phyloP scores from a whole-genome alignment of 2,113 vertebrate genomes.

The Mobula hypostoma region DNA sequence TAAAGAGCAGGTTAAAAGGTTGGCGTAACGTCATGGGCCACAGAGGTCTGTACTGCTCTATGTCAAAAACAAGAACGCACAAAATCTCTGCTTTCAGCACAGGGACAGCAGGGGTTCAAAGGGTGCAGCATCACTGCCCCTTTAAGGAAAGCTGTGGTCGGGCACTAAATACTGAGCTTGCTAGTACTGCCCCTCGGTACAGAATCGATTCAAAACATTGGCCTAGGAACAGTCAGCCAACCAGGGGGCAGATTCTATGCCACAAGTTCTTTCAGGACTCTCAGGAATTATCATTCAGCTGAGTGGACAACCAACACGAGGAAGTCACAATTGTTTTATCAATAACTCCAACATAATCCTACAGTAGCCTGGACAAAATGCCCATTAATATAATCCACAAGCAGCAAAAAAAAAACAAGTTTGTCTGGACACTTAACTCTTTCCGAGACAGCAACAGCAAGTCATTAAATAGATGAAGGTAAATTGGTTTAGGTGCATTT shows the following conservation, averaged over 20 bases:
- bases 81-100: not conserved
- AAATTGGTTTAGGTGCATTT: constrained; percentile 47
- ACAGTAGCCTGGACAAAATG: not conserved
- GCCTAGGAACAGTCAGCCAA: not conserved
- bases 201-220: not conserved
- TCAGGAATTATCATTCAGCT: not conserved
- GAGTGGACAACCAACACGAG: not conserved
- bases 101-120: not conserved
- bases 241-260: not conserved
- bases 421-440: constrained; percentile 51
- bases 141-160: not conserved
- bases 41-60: too few relatives aligned
- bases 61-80: too few relatives aligned
- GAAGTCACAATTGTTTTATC: not conserved
- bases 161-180: not conserved
- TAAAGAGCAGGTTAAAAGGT: too few relatives aligned
- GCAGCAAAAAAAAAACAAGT: too few relatives aligned
- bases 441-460: constrained; percentile 55
- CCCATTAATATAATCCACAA: not conserved
- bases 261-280: not conserved
- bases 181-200: not conserved
- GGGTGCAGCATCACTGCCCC: not conserved
- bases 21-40: too few relatives aligned
- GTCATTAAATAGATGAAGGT: constrained; percentile 61
- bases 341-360: not conserved